phyloP scores from a whole-genome alignment of 2,888 invertebrate genomes.

The Catocala fraxini region DNA sequence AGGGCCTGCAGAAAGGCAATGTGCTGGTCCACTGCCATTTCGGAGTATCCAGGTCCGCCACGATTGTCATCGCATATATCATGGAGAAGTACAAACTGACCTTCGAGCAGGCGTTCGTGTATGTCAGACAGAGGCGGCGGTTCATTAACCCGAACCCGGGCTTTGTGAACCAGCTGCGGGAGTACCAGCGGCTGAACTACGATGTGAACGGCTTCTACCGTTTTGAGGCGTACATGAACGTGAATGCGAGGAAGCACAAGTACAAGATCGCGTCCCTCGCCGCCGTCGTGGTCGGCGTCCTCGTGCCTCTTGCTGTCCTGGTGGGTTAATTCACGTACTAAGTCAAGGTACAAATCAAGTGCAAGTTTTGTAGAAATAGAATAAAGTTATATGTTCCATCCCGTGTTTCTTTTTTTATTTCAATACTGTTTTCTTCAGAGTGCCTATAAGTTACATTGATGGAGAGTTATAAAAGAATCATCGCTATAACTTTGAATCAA shows the following conservation, averaged over 20 bases:
- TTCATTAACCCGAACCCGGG: slow-evolving; percentile 98
- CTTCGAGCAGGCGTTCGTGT: slow-evolving; percentile 95
- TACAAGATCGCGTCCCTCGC: slow-evolving; percentile 78
- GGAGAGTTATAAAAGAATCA: slow-evolving; percentile 3
- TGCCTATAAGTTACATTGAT: slow-evolving; percentile 7
- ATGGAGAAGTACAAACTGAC: slow-evolving; percentile 95
- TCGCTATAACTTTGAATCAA: slow-evolving; percentile 13
- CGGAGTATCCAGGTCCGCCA: slow-evolving; percentile 97
- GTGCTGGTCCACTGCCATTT: slow-evolving; percentile 98
- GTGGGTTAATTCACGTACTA: slow-evolving; percentile 61
- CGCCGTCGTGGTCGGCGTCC: slow-evolving; percentile 69
- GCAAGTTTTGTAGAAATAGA: slow-evolving; percentile 36
- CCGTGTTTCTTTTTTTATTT: slow-evolving; percentile 9
- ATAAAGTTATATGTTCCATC: slow-evolving; percentile 32
- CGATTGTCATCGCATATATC: slow-evolving; percentile 97
- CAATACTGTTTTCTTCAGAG: neutral
- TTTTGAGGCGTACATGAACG: slow-evolving; percentile 76
- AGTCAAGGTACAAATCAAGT: slow-evolving; percentile 28
- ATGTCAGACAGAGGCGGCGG: slow-evolving; percentile 94
- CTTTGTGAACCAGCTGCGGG: slow-evolving; percentile 96
- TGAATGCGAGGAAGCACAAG: slow-evolving; percentile 75
- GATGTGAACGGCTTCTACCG: slow-evolving; percentile 72
- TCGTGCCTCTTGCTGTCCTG: slow-evolving; percentile 74
- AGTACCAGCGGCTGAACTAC: slow-evolving; percentile 81
- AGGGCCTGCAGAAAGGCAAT: slow-evolving; percentile 89